These are phyloP conservation scores for Cyclophora albipunctata DNA, from an alignment of 2,888 invertebrate genomes.

Conservation along the genomic window DNA sequence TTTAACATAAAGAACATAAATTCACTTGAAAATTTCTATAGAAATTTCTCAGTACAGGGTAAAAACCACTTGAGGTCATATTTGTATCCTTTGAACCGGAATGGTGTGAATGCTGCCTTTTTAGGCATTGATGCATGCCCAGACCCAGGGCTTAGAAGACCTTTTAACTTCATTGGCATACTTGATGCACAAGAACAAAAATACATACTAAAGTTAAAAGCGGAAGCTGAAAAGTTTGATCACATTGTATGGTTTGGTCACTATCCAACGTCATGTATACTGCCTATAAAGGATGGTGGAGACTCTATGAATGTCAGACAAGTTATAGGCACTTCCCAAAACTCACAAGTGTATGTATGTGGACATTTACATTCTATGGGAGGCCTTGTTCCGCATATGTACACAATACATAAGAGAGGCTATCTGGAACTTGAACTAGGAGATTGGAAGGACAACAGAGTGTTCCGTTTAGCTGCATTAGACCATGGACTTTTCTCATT, in stretches of 20 bases:
- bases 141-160: slow-evolving; percentile 88
- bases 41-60: slow-evolving; percentile 88
- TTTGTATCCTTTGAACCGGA: slow-evolving; percentile 72
- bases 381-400: slow-evolving; percentile 88
- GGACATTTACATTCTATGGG: slow-evolving; percentile 93
- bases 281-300: slow-evolving; percentile 72
- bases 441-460: slow-evolving; percentile 94
- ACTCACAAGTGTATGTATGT: slow-evolving; percentile 86
- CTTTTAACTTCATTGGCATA: slow-evolving; percentile 93
- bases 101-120: slow-evolving; percentile 83
- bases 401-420: slow-evolving; percentile 87
- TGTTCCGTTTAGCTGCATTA: slow-evolving; percentile 88
- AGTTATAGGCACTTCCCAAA: slow-evolving; percentile 75
- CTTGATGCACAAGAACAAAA: slow-evolving; percentile 76
- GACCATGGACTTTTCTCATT: slow-evolving; percentile 94
- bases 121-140: slow-evolving; percentile 91
- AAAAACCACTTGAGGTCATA: slow-evolving; percentile 81
- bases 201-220: slow-evolving; percentile 72
- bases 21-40: slow-evolving; percentile 84
- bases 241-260: slow-evolving; percentile 85
- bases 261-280: slow-evolving; percentile 92
- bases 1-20: slow-evolving; percentile 85
- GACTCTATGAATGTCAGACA: slow-evolving; percentile 69
- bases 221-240: slow-evolving; percentile 68
- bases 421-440: slow-evolving; percentile 91